phyloP scores from a whole-genome alignment of 2,113 vertebrate genomes.

The Hylia prasina region DNA sequence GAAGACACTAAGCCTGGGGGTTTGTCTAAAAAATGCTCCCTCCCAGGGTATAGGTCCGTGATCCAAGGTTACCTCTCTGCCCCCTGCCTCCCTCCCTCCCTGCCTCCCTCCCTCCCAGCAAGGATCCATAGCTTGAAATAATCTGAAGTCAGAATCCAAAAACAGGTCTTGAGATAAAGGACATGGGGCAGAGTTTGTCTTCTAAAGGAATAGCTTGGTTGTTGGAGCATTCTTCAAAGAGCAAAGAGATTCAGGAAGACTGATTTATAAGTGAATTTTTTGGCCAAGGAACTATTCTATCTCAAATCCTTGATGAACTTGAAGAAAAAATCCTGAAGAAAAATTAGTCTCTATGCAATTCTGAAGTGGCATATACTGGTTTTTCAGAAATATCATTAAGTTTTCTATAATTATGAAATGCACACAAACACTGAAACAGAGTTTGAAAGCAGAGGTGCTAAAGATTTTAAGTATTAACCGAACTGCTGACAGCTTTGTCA shows the following conservation, averaged over 20 bases:
- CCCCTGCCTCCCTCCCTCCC: background rate
- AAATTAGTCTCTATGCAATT: background rate
- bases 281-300: background rate
- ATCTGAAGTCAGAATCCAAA: background rate
- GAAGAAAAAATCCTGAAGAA: background rate
- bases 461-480: background rate
- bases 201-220: background rate
- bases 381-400: background rate
- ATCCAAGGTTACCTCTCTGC: background rate
- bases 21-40: background rate
- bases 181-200: background rate
- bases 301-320: background rate
- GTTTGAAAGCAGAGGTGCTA: background rate
- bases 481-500: background rate
- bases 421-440: background rate
- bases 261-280: background rate
- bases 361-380: background rate
- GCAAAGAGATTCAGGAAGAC: background rate
- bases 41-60: background rate
- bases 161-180: background rate
- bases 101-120: background rate
- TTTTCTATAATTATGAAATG: background rate
- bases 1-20: background rate
- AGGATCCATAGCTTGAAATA: background rate
- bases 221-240: background rate